Conservation (phyloP, 2,888 invertebrate genomes). For the Agriopis aurantiaria region DNA sequence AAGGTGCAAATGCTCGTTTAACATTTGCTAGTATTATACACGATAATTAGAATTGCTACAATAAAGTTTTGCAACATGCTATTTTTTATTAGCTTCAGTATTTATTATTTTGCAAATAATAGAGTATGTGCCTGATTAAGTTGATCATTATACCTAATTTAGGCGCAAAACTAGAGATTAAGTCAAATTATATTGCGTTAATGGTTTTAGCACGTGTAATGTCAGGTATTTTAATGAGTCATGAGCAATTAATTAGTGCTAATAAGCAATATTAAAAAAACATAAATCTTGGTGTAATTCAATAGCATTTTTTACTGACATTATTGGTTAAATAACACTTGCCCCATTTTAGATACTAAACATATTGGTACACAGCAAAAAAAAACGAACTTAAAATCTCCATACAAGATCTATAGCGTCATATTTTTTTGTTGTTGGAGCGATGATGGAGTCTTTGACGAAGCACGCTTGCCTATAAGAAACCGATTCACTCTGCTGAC, state of each 20-base stretch:
- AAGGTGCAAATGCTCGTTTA: slow-evolving; percentile 64
- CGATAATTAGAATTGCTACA: slow-evolving; percentile 44
- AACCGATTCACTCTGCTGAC: too few species aligned
- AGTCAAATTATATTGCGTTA: slow-evolving; percentile 21
- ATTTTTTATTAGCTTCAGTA: slow-evolving; percentile 13
- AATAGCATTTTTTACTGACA: slow-evolving; percentile 8
- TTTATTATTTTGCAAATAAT: slow-evolving; percentile 18
- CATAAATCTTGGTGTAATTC: slow-evolving; percentile 27
- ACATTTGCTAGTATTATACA: slow-evolving; percentile 45
- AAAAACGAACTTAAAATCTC: not conserved
- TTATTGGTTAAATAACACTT: not conserved
- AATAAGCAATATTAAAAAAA: slow-evolving; percentile 30
- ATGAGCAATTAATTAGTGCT: slow-evolving; percentile 27
- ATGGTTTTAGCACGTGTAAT: slow-evolving; percentile 29
- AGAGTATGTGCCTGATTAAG: slow-evolving; percentile 10
- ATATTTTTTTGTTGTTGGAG: too few species aligned
- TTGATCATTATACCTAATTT: slow-evolving; percentile 23
- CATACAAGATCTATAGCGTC: too few species aligned
- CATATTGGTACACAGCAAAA: not conserved
- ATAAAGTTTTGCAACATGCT: slow-evolving; percentile 20
- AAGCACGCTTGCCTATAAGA: too few species aligned
- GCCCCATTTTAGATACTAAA: not conserved
- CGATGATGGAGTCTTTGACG: too few species aligned
- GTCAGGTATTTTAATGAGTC: slow-evolving; percentile 22
- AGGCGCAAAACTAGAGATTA: slow-evolving; percentile 14